Evolutionary conservation across 2,113 vertebrate species (phyloP), one percentile per base, ranked within the genome.

Genomic region (Rhinopomastus cyanomelas): DNA sequence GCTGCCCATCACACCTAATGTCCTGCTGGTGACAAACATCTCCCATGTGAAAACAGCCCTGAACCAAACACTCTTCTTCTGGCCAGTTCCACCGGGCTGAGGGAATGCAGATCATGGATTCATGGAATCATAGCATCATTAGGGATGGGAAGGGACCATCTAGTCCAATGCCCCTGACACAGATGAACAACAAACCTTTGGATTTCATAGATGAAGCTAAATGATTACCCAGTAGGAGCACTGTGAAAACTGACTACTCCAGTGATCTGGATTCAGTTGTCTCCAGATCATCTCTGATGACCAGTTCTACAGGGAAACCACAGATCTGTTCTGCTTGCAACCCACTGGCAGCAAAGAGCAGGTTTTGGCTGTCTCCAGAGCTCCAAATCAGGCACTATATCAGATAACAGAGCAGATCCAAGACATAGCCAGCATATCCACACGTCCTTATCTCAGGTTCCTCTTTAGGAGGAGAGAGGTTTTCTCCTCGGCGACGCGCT

Each of bases 11-110:
- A 92, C 0, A 3, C 46, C 59, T 81, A 44, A 73, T 90, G 86
- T 94, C 75, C 79, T 83, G 69, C 62, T 79, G 83, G 59, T 68
- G 87, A 88, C 69, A 95, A 96, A 89, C 53, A 87, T n/a, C 34
- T 90, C 8, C 1, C 52, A 69, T 65, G 19, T 85, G 93, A 93
- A 95, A 96, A 92, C 89, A 95, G 76, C 39, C 60, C 73, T 77
- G 57, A 91, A 88, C 21, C 25, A 90, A 88, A 80, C 82, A 87
- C 42, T 20, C 23, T 69, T 69, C 89, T 83, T 64, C 81, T 83
- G 73, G 22, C 56, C 69, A 81, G 26, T 60, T 90, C 73, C 80
- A 84, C 37, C 22, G 44, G 30, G n/a, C 67, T 79, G 44, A 72
- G 29, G 61, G 67, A 84, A n/a, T n/a, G n/a, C n/a, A n/a, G n/a